Evolutionary conservation across 2,113 vertebrate species (phyloP).

Genomic region (Labeo rohita): DNA sequence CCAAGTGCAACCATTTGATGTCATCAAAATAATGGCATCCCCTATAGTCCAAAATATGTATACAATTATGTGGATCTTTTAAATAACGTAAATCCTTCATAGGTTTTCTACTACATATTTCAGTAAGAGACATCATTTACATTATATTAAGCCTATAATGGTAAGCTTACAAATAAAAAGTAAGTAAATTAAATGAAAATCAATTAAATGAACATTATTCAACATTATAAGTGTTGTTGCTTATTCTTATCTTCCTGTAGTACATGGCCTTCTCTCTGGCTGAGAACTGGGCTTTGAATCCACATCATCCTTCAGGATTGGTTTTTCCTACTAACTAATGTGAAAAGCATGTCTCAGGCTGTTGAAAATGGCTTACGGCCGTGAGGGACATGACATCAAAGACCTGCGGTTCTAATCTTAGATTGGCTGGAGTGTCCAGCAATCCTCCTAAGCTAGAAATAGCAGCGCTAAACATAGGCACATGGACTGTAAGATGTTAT

Average conservation of each 20-base stretch:
- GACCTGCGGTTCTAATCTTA: conserved; percentile 10
- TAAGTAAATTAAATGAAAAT: too few species aligned
- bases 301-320: not conserved
- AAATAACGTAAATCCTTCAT: too few species aligned
- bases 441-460: conserved; percentile 21
- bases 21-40: too few species aligned
- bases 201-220: not conserved
- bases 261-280: not conserved
- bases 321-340: not conserved
- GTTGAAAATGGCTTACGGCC: not conserved
- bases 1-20: too few species aligned
- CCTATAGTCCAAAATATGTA: too few species aligned
- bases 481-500: not conserved
- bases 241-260: not conserved
- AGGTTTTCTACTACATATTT: too few species aligned
- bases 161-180: too few species aligned
- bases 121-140: too few species aligned
- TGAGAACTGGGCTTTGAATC: not conserved
- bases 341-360: not conserved
- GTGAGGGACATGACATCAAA: not conserved
- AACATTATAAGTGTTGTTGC: not conserved
- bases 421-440: not conserved
- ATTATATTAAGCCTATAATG: too few species aligned
- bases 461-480: conserved; percentile 20
- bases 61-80: too few species aligned